Percentiles rank a stretch among this genome's conserved stretches.
phyloP scores from a whole-genome alignment of 2,113 vertebrate species.

The Oenanthe melanoleuca region DNA sequence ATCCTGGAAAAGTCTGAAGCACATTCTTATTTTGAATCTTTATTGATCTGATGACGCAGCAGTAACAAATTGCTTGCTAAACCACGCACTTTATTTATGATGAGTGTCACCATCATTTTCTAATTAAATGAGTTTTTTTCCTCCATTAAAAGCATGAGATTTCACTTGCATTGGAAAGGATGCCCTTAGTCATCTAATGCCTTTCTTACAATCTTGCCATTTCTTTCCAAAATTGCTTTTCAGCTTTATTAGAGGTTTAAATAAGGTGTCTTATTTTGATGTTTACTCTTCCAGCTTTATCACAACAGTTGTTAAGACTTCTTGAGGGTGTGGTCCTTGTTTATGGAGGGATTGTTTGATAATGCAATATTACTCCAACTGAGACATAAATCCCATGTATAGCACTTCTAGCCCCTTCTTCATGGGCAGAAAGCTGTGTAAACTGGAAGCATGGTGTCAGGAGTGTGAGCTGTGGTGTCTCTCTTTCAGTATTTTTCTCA shows the following conservation, averaged over 20 bases:
- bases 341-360: background rate
- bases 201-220: background rate
- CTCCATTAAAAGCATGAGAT: background rate
- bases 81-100: background rate
- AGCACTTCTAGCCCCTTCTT: background rate
- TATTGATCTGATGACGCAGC: background rate
- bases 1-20: background rate
- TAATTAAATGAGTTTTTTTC: background rate
- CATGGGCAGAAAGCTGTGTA: background rate
- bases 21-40: background rate
- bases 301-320: background rate
- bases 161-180: background rate
- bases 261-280: background rate
- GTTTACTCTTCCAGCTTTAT: background rate
- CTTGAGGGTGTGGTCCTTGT: background rate
- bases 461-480: background rate
- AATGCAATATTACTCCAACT: background rate
- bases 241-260: background rate
- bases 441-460: background rate
- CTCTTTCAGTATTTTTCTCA: background rate
- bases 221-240: constrained; percentile 9
- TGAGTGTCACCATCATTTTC: background rate
- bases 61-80: background rate
- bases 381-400: background rate
- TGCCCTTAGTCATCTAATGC: background rate